Evolutionary conservation across 2,888 invertebrate species (phyloP).

Genomic region (Maniola hyperantus): DNA sequence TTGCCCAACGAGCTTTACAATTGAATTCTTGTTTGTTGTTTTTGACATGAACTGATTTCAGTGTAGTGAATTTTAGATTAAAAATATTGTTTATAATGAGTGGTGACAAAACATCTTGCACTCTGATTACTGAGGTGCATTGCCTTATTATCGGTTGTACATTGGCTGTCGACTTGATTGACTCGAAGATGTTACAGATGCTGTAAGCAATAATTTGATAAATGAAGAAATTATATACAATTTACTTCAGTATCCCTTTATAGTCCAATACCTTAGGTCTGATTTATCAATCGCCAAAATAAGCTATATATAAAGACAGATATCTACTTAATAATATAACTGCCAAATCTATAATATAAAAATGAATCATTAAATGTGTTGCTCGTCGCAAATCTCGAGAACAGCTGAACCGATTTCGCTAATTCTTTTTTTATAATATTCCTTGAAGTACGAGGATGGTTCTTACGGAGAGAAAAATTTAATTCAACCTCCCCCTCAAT

Average conservation of each 20-base stretch:
- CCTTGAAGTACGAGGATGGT: too few species aligned
- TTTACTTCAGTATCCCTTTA: neutral
- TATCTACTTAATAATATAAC: too few species aligned
- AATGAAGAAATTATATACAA: neutral
- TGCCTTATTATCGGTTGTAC: neutral
- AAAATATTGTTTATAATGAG: neutral
- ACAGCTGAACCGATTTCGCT: too few species aligned
- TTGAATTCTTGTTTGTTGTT: neutral
- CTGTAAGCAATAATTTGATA: neutral
- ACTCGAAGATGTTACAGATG: neutral
- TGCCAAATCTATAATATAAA: too few species aligned
- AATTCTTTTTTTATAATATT: too few species aligned
- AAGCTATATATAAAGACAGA: too few species aligned
- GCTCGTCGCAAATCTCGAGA: too few species aligned
- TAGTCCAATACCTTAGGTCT: too few species aligned
- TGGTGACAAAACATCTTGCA: neutral
- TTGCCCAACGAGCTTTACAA: slow-evolving; percentile 26
- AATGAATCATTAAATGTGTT: too few species aligned
- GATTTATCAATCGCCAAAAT: too few species aligned
- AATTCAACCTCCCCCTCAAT: too few species aligned
- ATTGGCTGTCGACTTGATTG: neutral
- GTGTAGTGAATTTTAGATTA: neutral
- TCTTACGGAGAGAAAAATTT: too few species aligned
- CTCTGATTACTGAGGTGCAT: neutral
- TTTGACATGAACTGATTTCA: neutral